Base-by-base conservation (phyloP, 2,113 vertebrate genomes). In the Antigone vipio region DNA sequence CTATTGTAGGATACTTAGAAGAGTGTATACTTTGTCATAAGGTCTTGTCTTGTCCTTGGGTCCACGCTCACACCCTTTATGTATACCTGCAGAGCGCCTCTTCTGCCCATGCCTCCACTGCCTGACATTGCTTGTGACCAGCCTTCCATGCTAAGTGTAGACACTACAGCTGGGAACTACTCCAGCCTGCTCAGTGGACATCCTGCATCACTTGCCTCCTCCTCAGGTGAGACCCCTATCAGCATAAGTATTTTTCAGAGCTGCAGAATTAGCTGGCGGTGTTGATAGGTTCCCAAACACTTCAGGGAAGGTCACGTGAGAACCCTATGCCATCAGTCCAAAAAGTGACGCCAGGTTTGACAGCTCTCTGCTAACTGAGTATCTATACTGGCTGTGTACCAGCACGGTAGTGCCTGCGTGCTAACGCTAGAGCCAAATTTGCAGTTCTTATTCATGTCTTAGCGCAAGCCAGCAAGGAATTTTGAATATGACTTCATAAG, bases 181-280 rank as follows among this genome's bases (percentile, higher is more conserved):
- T 93, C 92, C n/a, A 85, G 62, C 44, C 53, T 88, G 38, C 58
- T 85, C 45, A 82, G 80, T 82, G 88, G 67, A 34, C 49, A 35
- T 6, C 16, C 92, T 82, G 52, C 42, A 47, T 27, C 71, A 3
- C 27, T 67, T 40, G 8, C 34, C 30, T 45, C 87, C 26, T 49
- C 92, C 34, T 91, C 96, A 97, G 97, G 97, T 97, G 85, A 97
- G 94, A 95, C 6, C 47, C 16, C 0, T 0, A 5, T 27, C 58
- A 78, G 58, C 50, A 35, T 0, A 2, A 38, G 66, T 59, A 24
- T 71, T 86, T 59, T 87, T 49, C 29, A 11, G 34, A 53, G 16
- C 34, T 79, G 11, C 66, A 62, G 34, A 18, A 9, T 38, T 23
- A 47, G 21, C 26, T 91, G 49, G 6, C 73, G 66, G 35, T 81